Conservation (phyloP, 2,888 invertebrate genomes). For the Hoplodrina blanda region DNA sequence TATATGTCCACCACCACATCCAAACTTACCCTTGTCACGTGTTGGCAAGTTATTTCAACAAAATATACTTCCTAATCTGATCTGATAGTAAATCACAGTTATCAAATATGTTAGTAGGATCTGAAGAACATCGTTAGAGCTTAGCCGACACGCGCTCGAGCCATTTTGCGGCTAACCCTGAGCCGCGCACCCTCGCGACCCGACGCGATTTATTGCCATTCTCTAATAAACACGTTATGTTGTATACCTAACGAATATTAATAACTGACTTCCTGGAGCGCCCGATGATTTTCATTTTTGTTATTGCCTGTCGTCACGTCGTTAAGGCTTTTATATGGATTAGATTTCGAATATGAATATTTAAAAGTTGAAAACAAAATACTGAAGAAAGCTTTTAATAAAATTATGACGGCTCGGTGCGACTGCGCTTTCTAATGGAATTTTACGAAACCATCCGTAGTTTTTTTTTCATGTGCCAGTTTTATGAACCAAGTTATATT, state of each 20-base stretch:
- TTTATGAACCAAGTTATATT: slow-evolving; percentile 73
- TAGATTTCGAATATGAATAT: slow-evolving; percentile 59
- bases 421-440: slow-evolving; percentile 37
- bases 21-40: slow-evolving; percentile 54
- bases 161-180: slow-evolving; percentile 83
- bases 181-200: slow-evolving; percentile 65
- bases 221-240: slow-evolving; percentile 88
- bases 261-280: slow-evolving; percentile 80
- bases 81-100: slow-evolving; percentile 85
- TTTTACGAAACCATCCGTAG: slow-evolving; percentile 41
- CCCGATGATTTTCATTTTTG: slow-evolving; percentile 81
- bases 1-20: slow-evolving; percentile 30
- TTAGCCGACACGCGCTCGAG: slow-evolving; percentile 82
- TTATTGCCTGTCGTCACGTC: slow-evolving; percentile 78
- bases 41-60: slow-evolving; percentile 59
- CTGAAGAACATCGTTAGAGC: slow-evolving; percentile 85
- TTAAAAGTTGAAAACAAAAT: slow-evolving; percentile 44
- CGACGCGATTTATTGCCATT: slow-evolving; percentile 80
- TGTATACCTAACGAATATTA: slow-evolving; percentile 86
- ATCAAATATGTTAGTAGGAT: slow-evolving; percentile 79
- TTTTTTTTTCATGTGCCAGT: slow-evolving; percentile 58
- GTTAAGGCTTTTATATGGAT: slow-evolving; percentile 71
- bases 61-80: slow-evolving; percentile 73
- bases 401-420: slow-evolving; percentile 21
- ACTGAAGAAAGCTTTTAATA: slow-evolving; percentile 24